phyloP scores from a whole-genome alignment of 2,113 vertebrate species.

The Amblyornis subalaris region DNA sequence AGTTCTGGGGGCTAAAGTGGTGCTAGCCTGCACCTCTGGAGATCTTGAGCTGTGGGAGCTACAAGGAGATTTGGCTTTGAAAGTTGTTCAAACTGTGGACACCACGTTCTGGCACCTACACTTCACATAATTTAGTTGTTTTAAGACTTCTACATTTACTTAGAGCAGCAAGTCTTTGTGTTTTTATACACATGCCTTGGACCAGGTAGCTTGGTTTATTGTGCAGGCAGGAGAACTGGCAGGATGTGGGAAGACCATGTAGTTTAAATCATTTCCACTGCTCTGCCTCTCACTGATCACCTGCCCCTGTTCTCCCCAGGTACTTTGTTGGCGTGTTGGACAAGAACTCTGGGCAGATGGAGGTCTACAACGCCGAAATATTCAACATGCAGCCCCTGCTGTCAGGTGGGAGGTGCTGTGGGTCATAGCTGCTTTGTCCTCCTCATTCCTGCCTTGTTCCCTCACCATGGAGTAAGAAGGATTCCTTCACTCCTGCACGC shows the following conservation, averaged over 20 bases:
- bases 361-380: constrained; percentile 86
- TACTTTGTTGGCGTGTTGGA: constrained; percentile 91
- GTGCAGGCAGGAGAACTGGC: neutral
- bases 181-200: neutral
- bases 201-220: neutral
- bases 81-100: neutral
- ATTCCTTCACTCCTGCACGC: neutral
- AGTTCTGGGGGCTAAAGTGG: neutral
- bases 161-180: neutral
- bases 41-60: neutral
- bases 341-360: constrained; percentile 85
- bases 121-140: neutral
- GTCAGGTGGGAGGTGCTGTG: constrained; percentile 73
- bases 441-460: neutral
- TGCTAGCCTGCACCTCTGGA: neutral
- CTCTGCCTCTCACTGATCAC: neutral
- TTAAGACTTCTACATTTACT: neutral
- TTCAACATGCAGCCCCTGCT: constrained; percentile 90
- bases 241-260: rapidly evolving
- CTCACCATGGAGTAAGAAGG: neutral
- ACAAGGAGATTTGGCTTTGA: neutral
- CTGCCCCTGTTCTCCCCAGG: constrained; percentile 55
- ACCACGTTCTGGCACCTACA: too few relatives aligned
- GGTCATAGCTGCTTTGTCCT: neutral
- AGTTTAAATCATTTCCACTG: neutral